phyloP scores from a whole-genome alignment of 2,113 vertebrate species.

The Acanthisitta chloris region DNA sequence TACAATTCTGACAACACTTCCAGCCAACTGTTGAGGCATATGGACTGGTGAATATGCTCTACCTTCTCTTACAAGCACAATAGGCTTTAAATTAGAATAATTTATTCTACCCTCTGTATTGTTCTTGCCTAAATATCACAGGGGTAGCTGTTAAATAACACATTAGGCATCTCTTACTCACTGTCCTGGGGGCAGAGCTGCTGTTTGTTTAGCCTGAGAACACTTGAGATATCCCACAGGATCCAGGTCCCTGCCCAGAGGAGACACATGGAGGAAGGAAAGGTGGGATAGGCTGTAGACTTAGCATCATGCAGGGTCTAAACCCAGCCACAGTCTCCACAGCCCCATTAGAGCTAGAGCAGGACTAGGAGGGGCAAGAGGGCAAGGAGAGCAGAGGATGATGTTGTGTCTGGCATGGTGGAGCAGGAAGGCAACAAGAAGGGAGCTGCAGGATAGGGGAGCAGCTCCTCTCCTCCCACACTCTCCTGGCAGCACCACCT shows the following conservation, averaged over 20 bases:
- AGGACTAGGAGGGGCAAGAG: not conserved
- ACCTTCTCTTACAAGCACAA: not conserved
- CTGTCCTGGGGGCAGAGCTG: not conserved
- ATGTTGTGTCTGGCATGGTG: no score
- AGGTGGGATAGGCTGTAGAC: not conserved
- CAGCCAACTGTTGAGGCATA: not conserved
- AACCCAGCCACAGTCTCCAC: not conserved
- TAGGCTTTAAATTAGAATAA: not conserved
- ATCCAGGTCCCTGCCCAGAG: not conserved
- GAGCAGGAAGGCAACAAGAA: not conserved
- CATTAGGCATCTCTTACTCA: not conserved
- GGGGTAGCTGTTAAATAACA: not conserved
- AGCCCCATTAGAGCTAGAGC: not conserved
- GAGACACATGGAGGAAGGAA: not conserved
- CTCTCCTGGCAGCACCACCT: not conserved
- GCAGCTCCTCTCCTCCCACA: fast-evolving
- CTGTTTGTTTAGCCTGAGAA: not conserved
- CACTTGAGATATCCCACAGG: fast-evolving
- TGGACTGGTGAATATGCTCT: not conserved
- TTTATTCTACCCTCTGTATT: not conserved
- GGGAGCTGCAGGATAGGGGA: not conserved
- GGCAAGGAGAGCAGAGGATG: not conserved
- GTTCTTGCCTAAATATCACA: not conserved
- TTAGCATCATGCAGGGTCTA: not conserved
- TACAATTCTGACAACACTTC: not conserved